Evolutionary conservation across 1,140 invertebrate genomes (phyloP), one percentile per base, ranked within the genome.

Genomic region (Hycleus cichorii): DNA sequence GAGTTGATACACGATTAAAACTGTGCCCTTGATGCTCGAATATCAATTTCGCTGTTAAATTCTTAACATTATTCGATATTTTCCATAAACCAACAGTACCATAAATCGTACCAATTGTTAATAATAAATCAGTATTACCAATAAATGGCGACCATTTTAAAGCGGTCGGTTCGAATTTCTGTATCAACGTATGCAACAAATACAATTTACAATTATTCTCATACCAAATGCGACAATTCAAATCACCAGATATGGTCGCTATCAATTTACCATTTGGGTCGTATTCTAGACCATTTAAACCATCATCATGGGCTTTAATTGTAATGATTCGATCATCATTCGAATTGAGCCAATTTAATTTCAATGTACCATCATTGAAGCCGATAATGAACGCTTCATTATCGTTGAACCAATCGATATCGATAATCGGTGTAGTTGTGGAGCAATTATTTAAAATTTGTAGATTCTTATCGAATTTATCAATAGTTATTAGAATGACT

Each of bases 331-430:
- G 66, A 40, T 71, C 67, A 59, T 75, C 72, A 9, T 70, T 65
- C 18, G 18, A 32, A 50, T 75, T 67, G 40, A 70, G 52, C 25
- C 50, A 60, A 51, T 77, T 79, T 39, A 83, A 64, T 57, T 76
- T 78, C 4, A 84, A 64, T 6, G 76, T 70, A n/a, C 83, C 83
- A 74, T 82, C 79, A 57, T 74, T 71, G 67, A 76, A 84, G 7
- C 74, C 80, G 5, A 83, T 74, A 24, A 77, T 78, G 75, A 81
- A 82, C 42, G 75, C 71, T 50, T 75, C 72, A 10, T 81, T 76
- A 64, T 82, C 78, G 58, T 79, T 72, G 59, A 73, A 74, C 82
- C 83, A 84, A 27, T 76, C 77, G 26, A 83, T 72, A 49, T 75
- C 69, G 39, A 75, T 77, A 42, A 83, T 80, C 53, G 79, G 80